Evolutionary conservation across 2,113 vertebrate genomes (phyloP).

Genomic region (Arothron firmamentum): DNA sequence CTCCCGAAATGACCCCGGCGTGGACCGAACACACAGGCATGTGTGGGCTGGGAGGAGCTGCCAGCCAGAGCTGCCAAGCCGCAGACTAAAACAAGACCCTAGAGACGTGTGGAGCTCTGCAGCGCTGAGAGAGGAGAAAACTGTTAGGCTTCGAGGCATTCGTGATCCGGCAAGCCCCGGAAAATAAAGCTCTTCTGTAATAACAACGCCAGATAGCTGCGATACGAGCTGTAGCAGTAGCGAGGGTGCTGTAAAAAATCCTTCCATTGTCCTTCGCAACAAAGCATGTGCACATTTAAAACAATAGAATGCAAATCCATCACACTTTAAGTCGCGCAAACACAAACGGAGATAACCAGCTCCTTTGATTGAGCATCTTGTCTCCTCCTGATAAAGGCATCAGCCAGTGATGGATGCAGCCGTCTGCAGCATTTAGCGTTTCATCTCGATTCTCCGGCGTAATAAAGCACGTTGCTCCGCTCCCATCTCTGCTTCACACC

Average conservation of each 20-base stretch:
- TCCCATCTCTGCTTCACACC: conserved; percentile 42
- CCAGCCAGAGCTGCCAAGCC: conserved; percentile 57
- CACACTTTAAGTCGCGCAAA: conserved; percentile 57
- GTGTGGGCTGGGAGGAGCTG: conserved; percentile 33
- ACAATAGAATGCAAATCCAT: conserved; percentile 60
- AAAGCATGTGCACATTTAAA: conserved; percentile 63
- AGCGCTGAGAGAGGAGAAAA: conserved; percentile 33
- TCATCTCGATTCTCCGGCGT: conserved; percentile 54
- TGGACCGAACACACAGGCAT: conserved; percentile 40
- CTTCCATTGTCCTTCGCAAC: conserved; percentile 45
- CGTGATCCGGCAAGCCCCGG: conserved; percentile 41
- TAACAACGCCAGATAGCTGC: conserved; percentile 44
- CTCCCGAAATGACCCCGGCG: conserved; percentile 56
- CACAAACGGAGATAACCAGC: conserved; percentile 54
- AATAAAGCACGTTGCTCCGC: conserved; percentile 57
- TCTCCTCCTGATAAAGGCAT: conserved; percentile 51
- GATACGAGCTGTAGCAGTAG: conserved; percentile 36
- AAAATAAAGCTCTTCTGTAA: conserved; percentile 52
- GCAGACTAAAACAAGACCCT: conserved; percentile 60
- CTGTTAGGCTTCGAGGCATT: conserved; percentile 34
- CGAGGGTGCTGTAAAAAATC: conserved; percentile 22
- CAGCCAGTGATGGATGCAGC: conserved; percentile 61
- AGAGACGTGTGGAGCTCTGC: conserved; percentile 44
- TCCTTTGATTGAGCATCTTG: conserved; percentile 51
- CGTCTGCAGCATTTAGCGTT: conserved; percentile 55